phyloP scores from a whole-genome alignment of 2,888 invertebrate species.

The Stratiomys singularior region DNA sequence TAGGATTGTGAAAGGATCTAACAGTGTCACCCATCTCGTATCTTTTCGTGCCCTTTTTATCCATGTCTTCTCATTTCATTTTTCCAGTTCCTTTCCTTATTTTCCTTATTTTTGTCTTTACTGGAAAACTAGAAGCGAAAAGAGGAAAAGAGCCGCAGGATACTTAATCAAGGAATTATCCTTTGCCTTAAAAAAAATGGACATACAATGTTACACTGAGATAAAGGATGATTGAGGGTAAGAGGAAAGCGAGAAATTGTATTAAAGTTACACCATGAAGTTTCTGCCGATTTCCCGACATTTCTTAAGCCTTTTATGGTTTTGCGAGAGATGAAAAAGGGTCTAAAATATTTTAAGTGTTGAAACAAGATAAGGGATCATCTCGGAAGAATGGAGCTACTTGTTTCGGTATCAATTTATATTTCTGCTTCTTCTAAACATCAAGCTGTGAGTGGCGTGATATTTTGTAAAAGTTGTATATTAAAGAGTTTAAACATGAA shows the following conservation, averaged over 20 bases:
- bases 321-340: conserved; percentile 4
- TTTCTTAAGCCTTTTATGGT: neutral
- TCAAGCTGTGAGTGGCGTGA: neutral
- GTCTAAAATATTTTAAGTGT: conserved; percentile 30
- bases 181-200: conserved; percentile 13
- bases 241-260: neutral
- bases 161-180: conserved; percentile 46
- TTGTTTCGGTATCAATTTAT: conserved; percentile 6
- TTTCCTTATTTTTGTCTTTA: neutral
- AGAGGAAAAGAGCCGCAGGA: conserved; percentile 44
- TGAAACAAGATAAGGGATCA: conserved; percentile 36
- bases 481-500: neutral
- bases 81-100: neutral
- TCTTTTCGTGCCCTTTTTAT: conserved; percentile 14
- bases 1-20: too few species aligned
- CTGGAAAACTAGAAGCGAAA: conserved; percentile 19
- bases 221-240: neutral
- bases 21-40: too few species aligned
- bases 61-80: neutral
- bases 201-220: neutral
- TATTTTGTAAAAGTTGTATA: neutral
- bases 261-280: conserved; percentile 16
- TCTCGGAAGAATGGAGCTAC: neutral
- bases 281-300: neutral
- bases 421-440: neutral